Evolutionary conservation across 2,888 invertebrate species (phyloP).

Genomic region (Epicampocera succincta): DNA sequence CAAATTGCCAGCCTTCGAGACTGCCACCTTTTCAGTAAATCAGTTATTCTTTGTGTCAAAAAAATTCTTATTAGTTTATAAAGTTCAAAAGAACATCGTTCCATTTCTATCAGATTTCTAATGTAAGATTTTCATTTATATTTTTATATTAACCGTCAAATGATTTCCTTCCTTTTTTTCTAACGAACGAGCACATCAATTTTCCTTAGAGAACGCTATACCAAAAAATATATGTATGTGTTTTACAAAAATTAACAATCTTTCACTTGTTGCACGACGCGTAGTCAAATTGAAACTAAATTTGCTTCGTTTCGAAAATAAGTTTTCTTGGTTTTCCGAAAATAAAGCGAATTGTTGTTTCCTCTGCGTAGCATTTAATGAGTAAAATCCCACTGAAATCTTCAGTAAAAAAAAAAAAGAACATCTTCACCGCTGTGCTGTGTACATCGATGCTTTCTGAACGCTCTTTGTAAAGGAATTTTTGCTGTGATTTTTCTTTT

Average conservation of each 20-base stretch:
- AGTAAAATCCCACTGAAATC: slow-evolving; percentile 39
- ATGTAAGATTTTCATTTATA: not conserved
- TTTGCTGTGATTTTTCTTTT: slow-evolving; percentile 40
- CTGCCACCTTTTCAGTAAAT: slow-evolving; percentile 36
- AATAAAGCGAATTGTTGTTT: slow-evolving; percentile 50
- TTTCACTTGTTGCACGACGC: slow-evolving; percentile 74
- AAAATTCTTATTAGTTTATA: slow-evolving; percentile 49
- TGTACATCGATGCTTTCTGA: slow-evolving; percentile 1
- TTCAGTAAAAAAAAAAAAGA: not conserved
- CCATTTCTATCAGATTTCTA: slow-evolving; percentile 9
- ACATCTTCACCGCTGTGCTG: slow-evolving; percentile 39
- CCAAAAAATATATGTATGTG: not conserved
- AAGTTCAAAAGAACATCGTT: slow-evolving; percentile 10
- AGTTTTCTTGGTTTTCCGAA: slow-evolving; percentile 55
- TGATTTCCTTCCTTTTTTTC: slow-evolving; percentile 13
- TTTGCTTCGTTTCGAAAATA: slow-evolving; percentile 55
- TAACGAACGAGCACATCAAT: slow-evolving; percentile 15
- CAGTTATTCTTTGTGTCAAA: slow-evolving; percentile 37
- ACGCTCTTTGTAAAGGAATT: slow-evolving; percentile 49
- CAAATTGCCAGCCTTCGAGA: slow-evolving; percentile 31
- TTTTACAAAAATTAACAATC: slow-evolving; percentile 15
- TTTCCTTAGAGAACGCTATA: not conserved
- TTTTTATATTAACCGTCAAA: slow-evolving; percentile 9
- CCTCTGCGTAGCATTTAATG: slow-evolving; percentile 48
- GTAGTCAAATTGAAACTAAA: slow-evolving; percentile 79